Evolutionary conservation across 2,888 invertebrate genomes (phyloP).

Genomic region (Pyrrhia umbra): DNA sequence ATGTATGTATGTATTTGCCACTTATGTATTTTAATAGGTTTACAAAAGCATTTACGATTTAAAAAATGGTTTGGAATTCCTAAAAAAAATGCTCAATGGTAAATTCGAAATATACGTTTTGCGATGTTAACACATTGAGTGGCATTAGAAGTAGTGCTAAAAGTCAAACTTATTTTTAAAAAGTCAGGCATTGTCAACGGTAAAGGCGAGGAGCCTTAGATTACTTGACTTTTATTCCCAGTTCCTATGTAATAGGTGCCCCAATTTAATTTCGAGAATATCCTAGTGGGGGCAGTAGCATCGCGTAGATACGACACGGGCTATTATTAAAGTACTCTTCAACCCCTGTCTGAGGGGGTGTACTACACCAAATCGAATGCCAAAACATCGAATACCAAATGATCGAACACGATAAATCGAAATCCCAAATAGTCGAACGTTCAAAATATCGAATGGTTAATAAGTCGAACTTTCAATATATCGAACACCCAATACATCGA

Average conservation of each 20-base stretch:
- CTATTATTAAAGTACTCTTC: slow-evolving; percentile 39
- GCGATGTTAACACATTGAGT: neutral
- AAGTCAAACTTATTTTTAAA: neutral
- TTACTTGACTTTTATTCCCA: neutral
- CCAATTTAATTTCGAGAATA: slow-evolving; percentile 18
- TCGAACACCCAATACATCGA: too few relatives aligned
- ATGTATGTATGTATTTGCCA: too few relatives aligned
- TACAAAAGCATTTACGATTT: too few relatives aligned
- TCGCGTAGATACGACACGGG: slow-evolving; percentile 5
- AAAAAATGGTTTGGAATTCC: too few relatives aligned
- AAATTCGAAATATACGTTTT: neutral
- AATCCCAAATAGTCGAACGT: too few relatives aligned
- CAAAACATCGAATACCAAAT: too few relatives aligned
- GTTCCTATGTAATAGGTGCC: neutral
- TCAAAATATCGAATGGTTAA: too few relatives aligned
- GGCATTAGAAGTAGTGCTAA: neutral
- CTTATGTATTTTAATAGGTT: too few relatives aligned
- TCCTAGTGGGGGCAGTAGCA: slow-evolving; percentile 13
- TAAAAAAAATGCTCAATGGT: too few relatives aligned
- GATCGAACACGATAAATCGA: too few relatives aligned
- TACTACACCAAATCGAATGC: too few relatives aligned
- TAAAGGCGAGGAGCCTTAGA: neutral
- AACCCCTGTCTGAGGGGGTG: slow-evolving; percentile 33
- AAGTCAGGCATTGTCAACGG: neutral
- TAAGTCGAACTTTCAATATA: too few relatives aligned